Base-by-base conservation (phyloP, 2,113 vertebrate species). In the Dasyprocta punctata region DNA sequence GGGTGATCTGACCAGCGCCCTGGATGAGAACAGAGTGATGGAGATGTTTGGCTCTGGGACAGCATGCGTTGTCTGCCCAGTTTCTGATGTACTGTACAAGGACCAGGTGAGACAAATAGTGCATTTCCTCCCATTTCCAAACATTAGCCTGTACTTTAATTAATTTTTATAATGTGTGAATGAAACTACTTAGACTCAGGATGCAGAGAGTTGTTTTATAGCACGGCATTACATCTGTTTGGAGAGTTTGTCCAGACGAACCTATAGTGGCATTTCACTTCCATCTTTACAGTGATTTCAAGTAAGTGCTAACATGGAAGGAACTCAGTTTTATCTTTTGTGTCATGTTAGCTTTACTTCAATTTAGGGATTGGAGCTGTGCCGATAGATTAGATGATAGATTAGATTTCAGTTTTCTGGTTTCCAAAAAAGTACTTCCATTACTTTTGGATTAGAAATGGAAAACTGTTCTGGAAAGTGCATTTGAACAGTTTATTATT, bases 31-130 rank as follows among this genome's bases (percentile, higher is more conserved):
- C 93, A 98, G 99, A 44, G 98, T 99, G 86, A 99, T 98, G 98
- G 99, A 99, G 98, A 98, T 99, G 99, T 99, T 99, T 89, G 99
- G 99, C 73, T 99, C 99, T 0, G 99, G 99, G 1, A 99, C 99
- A 1, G 99, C 99, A 84, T 99, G 99, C 2, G 3, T 99, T 49
- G 99, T 99, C n/a, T 99, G 99, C 80, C 99, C 99, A 0, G 96
- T 99, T 65, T 99, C 98, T 20, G 97, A 97, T 36, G 97, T 99
- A 56, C 95, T 99, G 8, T 99, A 99, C 98, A 97, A 99, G 91
- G 99, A 98, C 44, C 96, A 99, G 99, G 99, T 99, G 95, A 98
- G 98, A 82, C 71, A 28, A 61, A 7, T 0, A 19, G 56, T 58
- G 0, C 78, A 0, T n/a, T 60, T 6, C 16, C 86, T 63, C 1